Percentiles rank a stretch among this genome's conserved stretches.
These are phyloP conservation scores for Quiscalus mexicanus DNA, from an alignment of 2,113 vertebrate species.

Conservation along the genomic window DNA sequence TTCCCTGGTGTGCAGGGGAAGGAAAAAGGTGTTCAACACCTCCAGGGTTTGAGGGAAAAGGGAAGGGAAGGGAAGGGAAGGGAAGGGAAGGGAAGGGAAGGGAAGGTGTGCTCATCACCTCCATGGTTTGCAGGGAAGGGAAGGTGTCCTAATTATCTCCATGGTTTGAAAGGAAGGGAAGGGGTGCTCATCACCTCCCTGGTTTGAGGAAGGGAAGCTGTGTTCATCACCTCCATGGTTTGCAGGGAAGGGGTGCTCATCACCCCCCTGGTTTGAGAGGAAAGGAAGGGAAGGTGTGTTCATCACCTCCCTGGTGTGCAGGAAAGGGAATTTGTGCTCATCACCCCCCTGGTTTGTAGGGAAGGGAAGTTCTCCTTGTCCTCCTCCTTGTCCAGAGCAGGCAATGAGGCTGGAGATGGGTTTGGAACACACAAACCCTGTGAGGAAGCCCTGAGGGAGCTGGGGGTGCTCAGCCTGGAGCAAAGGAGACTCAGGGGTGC, in stretches of 20 bases:
- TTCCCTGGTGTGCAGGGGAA: neutral
- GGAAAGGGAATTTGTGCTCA: neutral
- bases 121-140: too few species aligned
- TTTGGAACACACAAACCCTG: neutral
- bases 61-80: too few species aligned
- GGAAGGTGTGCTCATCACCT: too few species aligned
- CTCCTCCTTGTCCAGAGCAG: neutral
- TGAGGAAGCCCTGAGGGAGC: neutral
- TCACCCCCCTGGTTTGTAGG: neutral
- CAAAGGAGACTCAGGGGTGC: too few species aligned
- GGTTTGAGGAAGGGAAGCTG: too few species aligned
- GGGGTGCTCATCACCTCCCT: neutral
- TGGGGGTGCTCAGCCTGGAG: neutral
- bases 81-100: too few species aligned
- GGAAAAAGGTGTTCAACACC: neutral
- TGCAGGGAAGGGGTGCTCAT: neutral
- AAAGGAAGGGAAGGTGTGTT: too few species aligned
- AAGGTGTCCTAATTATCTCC: too few species aligned
- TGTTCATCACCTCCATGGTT: neutral
- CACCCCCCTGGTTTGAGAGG: too few species aligned
- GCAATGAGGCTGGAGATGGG: fast-evolving
- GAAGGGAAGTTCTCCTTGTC: neutral
- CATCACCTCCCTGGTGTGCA: neutral
- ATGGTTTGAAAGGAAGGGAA: too few species aligned
- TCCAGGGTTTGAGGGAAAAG: neutral